Percentiles rank a stretch among this genome's conserved stretches.
phyloP scores from a whole-genome alignment of 2,113 vertebrate genomes.

The Eulemur rufifrons region DNA sequence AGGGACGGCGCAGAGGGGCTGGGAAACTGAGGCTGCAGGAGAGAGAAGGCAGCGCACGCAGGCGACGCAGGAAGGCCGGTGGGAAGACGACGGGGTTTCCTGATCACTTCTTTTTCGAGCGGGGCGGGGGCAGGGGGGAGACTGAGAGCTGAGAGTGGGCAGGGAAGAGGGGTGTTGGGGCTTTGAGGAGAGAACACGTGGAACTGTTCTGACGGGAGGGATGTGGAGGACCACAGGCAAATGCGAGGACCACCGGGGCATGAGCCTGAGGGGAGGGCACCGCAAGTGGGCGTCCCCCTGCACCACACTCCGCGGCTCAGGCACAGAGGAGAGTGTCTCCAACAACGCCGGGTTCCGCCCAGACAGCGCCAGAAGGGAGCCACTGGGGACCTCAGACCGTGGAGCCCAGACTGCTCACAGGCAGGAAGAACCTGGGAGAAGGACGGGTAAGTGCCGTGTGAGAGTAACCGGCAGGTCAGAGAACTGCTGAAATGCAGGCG shows the following conservation, averaged over 20 bases:
- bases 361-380: neutral
- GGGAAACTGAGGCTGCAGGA: neutral
- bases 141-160: too few species aligned
- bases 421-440: neutral
- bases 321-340: neutral
- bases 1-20: rapidly evolving
- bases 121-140: too few species aligned
- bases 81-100: neutral
- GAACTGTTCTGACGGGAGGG: neutral
- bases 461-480: rapidly evolving
- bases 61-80: neutral
- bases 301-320: neutral
- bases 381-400: rapidly evolving
- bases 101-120: rapidly evolving
- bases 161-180: neutral
- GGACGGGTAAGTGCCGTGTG: rapidly evolving
- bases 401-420: rapidly evolving
- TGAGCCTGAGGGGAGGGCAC: rapidly evolving
- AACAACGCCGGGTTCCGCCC: neutral
- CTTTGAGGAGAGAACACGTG: neutral
- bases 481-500: neutral
- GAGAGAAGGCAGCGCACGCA: neutral
- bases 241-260: rapidly evolving
- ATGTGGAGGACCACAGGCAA: neutral
- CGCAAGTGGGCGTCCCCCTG: too few species aligned